Evolutionary conservation across 1,140 invertebrate species (phyloP).

Genomic region (Condylostylus longicornis): DNA sequence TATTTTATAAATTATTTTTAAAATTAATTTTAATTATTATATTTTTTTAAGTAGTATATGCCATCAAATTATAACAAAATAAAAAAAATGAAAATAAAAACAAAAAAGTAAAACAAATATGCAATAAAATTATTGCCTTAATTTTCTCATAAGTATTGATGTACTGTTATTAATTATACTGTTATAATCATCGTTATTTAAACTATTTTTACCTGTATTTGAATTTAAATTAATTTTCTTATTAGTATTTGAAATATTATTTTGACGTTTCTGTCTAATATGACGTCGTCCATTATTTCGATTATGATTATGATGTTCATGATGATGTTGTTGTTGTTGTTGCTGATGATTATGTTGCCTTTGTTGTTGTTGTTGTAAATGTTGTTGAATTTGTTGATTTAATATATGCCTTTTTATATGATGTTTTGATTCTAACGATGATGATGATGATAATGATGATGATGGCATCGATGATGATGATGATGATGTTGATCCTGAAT

Average conservation of each 20-base stretch:
- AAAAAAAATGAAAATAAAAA: too few relatives aligned
- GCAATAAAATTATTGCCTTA: too few relatives aligned
- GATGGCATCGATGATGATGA: conserved; percentile 13
- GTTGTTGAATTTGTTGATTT: conserved; percentile 5
- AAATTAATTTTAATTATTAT: too few relatives aligned
- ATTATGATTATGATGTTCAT: not conserved
- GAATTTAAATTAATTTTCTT: too few relatives aligned
- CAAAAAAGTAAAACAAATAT: too few relatives aligned
- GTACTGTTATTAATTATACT: too few relatives aligned
- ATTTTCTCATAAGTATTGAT: too few relatives aligned
- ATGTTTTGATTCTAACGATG: not conserved
- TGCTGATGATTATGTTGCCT: conserved; percentile 13
- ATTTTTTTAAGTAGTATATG: too few relatives aligned
- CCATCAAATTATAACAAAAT: too few relatives aligned
- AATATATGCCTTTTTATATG: not conserved
- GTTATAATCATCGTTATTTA: too few relatives aligned
- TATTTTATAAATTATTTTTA: too few relatives aligned
- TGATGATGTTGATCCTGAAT: conserved; percentile 12
- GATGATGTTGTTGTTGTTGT: conserved; percentile 5
- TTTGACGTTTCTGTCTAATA: conserved; percentile 13
- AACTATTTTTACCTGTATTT: too few relatives aligned
- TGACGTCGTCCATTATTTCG: conserved; percentile 1
- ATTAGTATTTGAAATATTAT: conserved; percentile 8
- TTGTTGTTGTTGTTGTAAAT: conserved; percentile 10
- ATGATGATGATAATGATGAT: not conserved